Evolutionary conservation across 2,113 vertebrate species (phyloP), one percentile per base, ranked within the genome.

Genomic region (Psittacara wagleri): DNA sequence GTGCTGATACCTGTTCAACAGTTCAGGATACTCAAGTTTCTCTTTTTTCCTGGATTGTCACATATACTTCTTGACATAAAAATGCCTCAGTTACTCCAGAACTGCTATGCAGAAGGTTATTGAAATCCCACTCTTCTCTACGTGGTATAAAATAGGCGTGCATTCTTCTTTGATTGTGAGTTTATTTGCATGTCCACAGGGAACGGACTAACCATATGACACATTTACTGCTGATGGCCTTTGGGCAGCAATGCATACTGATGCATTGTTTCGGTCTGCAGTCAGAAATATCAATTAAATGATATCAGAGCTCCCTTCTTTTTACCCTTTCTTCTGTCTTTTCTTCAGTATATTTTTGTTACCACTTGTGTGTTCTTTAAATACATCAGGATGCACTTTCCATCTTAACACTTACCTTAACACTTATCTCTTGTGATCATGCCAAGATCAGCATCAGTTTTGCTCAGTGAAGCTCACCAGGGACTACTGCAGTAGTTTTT

Each of bases 371-470:
- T 8, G 2, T 68, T 75, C 17, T 37, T 88, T 83, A 66, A 73
- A 75, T 18, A 70, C 49, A 83, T 64, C 25, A 83, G 35, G 17
- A 18, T 51, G 41, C 14, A 28, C 11, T 75, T 89, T 52, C n/a
- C 46, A 41, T 61, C 52, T 76, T 61, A 87, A 69, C 6, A 66
- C 7, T 23, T 22, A 41, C 52, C 61, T 76, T 55, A 89, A 69
- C 5, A 69, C 6, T 23, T 22, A 54, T 17, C 37, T 69, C 7
- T 18, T 49, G 18, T 29, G 31, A 63, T 63, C 16, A 35, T 54
- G 39, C 44, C 70, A 87, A 85, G 52, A 67, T 73, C 59, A 93
- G 59, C 44, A 66, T 35, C 24, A 57, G 28, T 85, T 95, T 92
- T 75, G 23, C 27, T 88, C 0, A 0, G 9, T 64, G 51, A n/a